Conservation (phyloP, 2,888 invertebrate genomes). For the Busseola fusca region DNA sequence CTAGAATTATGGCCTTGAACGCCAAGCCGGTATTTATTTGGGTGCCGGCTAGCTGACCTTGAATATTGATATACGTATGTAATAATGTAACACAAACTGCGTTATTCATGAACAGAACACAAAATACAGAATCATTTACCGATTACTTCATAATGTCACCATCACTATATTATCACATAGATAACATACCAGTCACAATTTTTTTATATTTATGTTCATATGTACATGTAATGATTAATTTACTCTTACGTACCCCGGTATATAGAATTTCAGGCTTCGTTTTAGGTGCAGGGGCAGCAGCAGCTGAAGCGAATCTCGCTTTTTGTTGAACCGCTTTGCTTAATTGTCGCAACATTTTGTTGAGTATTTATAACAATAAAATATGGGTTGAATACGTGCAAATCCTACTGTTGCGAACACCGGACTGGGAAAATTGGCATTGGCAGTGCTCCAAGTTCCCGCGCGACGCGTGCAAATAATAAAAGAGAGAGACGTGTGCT, state of each 20-base stretch:
- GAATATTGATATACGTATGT: conserved; percentile 2
- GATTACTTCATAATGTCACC: not conserved
- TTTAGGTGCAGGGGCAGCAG: conserved; percentile 91
- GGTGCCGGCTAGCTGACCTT: conserved; percentile 40
- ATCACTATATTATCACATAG: not conserved
- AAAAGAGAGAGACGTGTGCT: too few relatives aligned
- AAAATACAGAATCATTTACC: not conserved
- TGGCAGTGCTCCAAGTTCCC: conserved; percentile 47
- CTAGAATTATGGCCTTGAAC: conserved; percentile 10
- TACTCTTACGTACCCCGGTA: conserved; percentile 89
- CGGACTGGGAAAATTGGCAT: conserved; percentile 33
- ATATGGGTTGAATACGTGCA: conserved; percentile 11
- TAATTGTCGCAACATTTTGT: conserved; percentile 57
- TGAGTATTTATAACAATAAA: too few relatives aligned
- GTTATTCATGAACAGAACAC: not conserved
- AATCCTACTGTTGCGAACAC: conserved; percentile 6
- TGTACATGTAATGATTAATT: conserved; percentile 3
- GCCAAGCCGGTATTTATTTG: not conserved
- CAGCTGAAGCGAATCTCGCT: conserved; percentile 89
- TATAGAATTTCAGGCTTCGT: conserved; percentile 93
- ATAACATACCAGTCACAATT: not conserved
- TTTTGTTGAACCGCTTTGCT: conserved; percentile 78
- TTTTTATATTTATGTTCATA: not conserved
- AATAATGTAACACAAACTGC: not conserved
- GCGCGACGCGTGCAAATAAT: conserved; percentile 18